Base-by-base conservation (phyloP, 2,113 vertebrate genomes). In the Gymnocephalus cernua region DNA sequence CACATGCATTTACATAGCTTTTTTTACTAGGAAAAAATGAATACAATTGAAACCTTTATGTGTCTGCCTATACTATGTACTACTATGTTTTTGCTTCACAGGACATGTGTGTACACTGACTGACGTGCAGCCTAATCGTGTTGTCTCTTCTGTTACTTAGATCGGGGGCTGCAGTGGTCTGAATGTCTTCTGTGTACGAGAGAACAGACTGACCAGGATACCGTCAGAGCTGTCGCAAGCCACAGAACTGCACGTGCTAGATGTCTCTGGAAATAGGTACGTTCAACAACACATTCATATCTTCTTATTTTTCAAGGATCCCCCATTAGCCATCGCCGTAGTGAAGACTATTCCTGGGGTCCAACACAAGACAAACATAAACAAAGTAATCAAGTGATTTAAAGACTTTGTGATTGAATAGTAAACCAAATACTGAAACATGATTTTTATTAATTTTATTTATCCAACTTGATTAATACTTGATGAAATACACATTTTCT, bases 231-330 rank as follows among this genome's bases (percentile, higher is more conserved):
- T 99, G 91, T 98, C 98, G 0, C 96, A 98, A 87, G 97, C 97
- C 15, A 92, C 96, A 38, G 97, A 99, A 38, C 96, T 99, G 83
- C 98, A 99, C 2, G 98, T 99, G 74, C 93, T 99, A 0, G 98
- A 99, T 35, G 95, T 99, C 76, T 98, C 98, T 83, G 98, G 98
- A 88, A 99, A 99, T 93, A 97, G 97, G 98, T 97, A 90, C 81
- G 13, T 89, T 45, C 19, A 41, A 41, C 41, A 25, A 32, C 27
- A 15, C n/a, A 7, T 25, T 19, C 15, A 2, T 3, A n/a, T 32
- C 25, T 13, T 65, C 2, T 54, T 9, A 35, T 62, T 27, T 2
- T 10, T 41, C 38, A 11, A 11, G 10, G 10, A 41, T 41, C 38
- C 38, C 38, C 38, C 38, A 41, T 41, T 41, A 41, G 38, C 10